These are phyloP conservation scores for Marmota monax DNA, from an alignment of 2,113 vertebrate species.

Conservation along the genomic window DNA sequence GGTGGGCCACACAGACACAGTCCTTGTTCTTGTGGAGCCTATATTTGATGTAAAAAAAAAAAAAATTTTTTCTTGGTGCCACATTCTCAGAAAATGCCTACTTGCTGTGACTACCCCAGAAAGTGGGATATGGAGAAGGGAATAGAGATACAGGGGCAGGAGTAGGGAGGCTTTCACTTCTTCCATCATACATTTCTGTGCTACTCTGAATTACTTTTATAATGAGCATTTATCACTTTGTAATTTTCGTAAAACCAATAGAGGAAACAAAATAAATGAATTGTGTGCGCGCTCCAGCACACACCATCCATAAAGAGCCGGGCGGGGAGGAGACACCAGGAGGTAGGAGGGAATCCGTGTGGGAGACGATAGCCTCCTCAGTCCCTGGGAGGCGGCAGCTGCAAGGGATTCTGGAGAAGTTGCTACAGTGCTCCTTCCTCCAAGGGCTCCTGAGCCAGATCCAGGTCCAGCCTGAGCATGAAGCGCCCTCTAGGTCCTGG, in stretches of 20 bases:
- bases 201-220: constrained; percentile 23
- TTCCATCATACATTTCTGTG: background rate
- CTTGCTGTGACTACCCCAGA: too few relatives aligned
- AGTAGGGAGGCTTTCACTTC: background rate
- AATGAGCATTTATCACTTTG: constrained; percentile 43
- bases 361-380: background rate
- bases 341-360: background rate
- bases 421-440: background rate
- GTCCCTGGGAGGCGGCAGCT: background rate
- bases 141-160: rapidly evolving
- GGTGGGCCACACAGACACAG: background rate
- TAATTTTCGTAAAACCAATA: constrained; percentile 49
- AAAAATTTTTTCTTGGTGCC: background rate
- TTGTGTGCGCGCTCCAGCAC: background rate
- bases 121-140: background rate
- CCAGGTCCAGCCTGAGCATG: background rate
- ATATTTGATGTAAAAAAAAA: background rate
- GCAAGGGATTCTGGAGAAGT: background rate
- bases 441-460: too few relatives aligned
- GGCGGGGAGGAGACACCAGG: background rate
- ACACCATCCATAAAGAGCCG: background rate
- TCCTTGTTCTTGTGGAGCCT: background rate
- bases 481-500: background rate
- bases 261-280: constrained; percentile 52
- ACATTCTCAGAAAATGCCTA: background rate